Evolutionary conservation across 64 coral and sea anemone genomes (phyloP), one percentile per base, ranked within the genome.

Genomic region (Montipora capricornis): DNA sequence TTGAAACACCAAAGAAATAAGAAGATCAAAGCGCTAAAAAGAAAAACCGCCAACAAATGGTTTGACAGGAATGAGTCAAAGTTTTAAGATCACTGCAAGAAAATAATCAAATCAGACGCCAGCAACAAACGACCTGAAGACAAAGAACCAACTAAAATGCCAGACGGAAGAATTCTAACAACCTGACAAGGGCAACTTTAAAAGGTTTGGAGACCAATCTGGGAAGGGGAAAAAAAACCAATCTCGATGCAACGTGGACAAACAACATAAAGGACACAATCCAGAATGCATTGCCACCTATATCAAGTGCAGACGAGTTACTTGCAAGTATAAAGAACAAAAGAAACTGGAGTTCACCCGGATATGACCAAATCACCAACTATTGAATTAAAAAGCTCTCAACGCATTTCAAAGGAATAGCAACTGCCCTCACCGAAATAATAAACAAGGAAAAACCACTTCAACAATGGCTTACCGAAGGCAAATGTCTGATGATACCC

Each of bases 11-110:
- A 81, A 81, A 0, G 8, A 49, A 17, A 81, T 13, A 81, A 81
- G 48, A 81, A 81, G 19, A 13, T 50, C 2, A 49, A 81, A 81
- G 47, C 2, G 1, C 4, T 51, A 52, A 81, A 81, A 10, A 49
- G 47, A 24, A 8, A 52, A 19, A 49, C 49, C 5, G 79, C 79
- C 19, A 81, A 81, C 47, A 81, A 51, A 52, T 52, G 15, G 47
- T 81, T 81, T 52, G 45, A 81, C 13, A 49, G 48, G 19, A 19
- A 52, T 58, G 79, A 81, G 48, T 52, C 46, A 49, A 81, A 81
- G 48, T 81, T 81, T 22, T 81, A 81, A 13, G 50, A 81, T 4
- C 49, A 81, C 79, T 81, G 47, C 49, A 81, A 81, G 22, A 81
- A 55, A 8, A 48, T 60, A 17, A 81, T 81, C 19, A 81, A 49